phyloP scores from a whole-genome alignment of 2,797 vertebrate genomes.

The Eulemur mongoz region DNA sequence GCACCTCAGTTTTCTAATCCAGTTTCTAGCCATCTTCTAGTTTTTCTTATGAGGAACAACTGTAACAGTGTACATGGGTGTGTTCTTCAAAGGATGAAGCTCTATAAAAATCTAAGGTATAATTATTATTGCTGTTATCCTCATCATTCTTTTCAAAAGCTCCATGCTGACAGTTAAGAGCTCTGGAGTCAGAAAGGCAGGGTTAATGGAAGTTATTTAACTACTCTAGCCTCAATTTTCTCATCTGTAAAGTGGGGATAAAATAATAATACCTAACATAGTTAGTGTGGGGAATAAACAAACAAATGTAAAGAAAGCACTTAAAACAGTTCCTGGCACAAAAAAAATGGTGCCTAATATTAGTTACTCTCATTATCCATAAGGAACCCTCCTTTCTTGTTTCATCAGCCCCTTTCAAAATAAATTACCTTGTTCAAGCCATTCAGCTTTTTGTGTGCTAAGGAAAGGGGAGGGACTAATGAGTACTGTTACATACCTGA shows the following conservation, averaged over 20 bases:
- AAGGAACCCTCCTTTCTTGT: neutral
- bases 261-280: neutral
- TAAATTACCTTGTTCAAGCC: neutral
- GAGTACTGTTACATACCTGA: neutral
- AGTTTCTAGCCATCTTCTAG: neutral
- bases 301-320: neutral
- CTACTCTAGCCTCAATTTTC: neutral
- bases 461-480: neutral
- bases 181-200: neutral
- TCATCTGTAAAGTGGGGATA: neutral
- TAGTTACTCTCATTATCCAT: neutral
- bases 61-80: neutral
- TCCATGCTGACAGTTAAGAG: neutral
- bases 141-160: neutral
- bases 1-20: neutral
- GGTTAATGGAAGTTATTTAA: neutral
- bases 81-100: neutral
- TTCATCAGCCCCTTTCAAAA: conserved; percentile 33
- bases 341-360: neutral
- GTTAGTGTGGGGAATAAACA: neutral
- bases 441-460: neutral
- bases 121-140: neutral
- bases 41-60: neutral
- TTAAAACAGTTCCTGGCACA: neutral
- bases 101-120: neutral